phyloP scores from a whole-genome alignment of 2,113 vertebrate species.

The Calidris pugnax region DNA sequence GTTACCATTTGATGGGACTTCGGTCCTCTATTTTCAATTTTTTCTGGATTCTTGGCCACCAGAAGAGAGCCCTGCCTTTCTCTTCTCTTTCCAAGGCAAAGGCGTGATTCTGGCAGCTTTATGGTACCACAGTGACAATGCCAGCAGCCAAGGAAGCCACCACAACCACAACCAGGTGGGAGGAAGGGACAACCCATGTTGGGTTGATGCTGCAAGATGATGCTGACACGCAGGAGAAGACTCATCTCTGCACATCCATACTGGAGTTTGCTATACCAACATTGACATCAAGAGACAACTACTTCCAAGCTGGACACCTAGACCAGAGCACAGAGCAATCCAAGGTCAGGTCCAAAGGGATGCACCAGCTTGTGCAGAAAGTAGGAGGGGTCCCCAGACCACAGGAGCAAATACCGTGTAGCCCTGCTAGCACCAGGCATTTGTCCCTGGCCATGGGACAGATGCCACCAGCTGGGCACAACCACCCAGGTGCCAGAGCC shows the following conservation, averaged over 20 bases:
- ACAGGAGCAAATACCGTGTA: neutral
- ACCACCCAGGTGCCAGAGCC: neutral
- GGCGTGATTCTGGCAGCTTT: neutral
- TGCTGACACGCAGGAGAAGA: neutral
- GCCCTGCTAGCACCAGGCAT: neutral
- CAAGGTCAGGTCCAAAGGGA: neutral
- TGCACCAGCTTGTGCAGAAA: neutral
- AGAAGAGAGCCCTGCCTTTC: neutral
- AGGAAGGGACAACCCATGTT: neutral
- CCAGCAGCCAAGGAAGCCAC: neutral
- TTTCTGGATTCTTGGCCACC: neutral
- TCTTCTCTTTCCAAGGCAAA: neutral
- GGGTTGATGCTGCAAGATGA: fast-evolving
- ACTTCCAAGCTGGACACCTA: neutral
- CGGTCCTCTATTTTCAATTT: neutral
- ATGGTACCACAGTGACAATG: neutral
- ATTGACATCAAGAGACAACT: neutral
- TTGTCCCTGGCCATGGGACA: neutral
- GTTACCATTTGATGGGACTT: neutral
- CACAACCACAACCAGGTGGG: neutral
- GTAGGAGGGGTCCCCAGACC: neutral
- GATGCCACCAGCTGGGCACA: neutral
- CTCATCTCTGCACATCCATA: neutral
- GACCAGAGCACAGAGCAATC: neutral
- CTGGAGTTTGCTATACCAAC: neutral